These are phyloP conservation scores for Clupea harengus DNA, from an alignment of 2,113 vertebrate genomes.

Conservation along the genomic window DNA sequence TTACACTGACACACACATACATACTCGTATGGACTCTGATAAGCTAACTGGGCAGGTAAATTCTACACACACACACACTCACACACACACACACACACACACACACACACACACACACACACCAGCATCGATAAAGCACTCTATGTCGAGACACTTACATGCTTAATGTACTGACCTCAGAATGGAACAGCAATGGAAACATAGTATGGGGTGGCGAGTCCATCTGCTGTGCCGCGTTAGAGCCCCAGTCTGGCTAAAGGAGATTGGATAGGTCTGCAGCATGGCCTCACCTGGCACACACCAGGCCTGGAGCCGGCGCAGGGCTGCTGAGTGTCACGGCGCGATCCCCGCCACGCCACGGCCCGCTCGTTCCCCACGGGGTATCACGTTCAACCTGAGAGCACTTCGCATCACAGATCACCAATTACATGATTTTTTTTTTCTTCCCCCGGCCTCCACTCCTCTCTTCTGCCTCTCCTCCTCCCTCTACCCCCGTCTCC, in stretches of 20 bases:
- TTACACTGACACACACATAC: conserved; percentile 39
- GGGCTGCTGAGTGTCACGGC: conserved; percentile 30
- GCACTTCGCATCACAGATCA: conserved; percentile 43
- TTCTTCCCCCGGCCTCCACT: neutral
- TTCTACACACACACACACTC: conserved; percentile 29
- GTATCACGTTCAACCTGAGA: conserved; percentile 47
- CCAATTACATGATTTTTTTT: conserved; percentile 38
- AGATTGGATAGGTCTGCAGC: conserved; percentile 2
- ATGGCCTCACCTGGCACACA: conserved; percentile 15
- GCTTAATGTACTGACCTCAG: conserved; percentile 16
- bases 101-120: neutral
- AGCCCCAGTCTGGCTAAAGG: neutral
- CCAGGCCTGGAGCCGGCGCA: conserved; percentile 29
- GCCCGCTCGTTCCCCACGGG: conserved; percentile 30
- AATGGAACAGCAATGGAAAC: neutral
- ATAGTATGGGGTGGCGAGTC: neutral
- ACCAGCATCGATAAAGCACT: conserved; percentile 6
- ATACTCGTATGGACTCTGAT: conserved; percentile 37
- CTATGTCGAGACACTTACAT: neutral
- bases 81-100: conserved; percentile 3
- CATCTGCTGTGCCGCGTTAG: conserved; percentile 4
- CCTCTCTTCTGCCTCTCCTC: neutral
- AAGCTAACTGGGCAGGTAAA: conserved; percentile 22
- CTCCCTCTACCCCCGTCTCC: neutral
- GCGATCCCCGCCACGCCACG: conserved; percentile 24